These are phyloP conservation scores for Scopus umbretta DNA, from an alignment of 2,113 vertebrate species.

Conservation along the genomic window DNA sequence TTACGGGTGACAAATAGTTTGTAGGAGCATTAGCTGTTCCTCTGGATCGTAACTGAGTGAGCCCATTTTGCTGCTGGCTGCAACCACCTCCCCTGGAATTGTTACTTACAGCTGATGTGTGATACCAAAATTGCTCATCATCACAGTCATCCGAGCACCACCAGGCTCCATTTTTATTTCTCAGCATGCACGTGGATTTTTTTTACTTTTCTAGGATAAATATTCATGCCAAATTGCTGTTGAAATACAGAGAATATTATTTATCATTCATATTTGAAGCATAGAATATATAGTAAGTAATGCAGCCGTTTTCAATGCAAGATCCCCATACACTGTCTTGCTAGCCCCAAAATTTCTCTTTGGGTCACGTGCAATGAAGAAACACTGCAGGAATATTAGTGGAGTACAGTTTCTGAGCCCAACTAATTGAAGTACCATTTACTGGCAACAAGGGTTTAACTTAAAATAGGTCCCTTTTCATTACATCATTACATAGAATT, in stretches of 20 bases:
- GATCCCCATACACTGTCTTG: neutral
- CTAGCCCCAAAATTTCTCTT: neutral
- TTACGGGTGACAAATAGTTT: neutral
- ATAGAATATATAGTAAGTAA: neutral
- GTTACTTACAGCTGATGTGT: neutral
- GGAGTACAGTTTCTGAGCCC: neutral
- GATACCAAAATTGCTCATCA: neutral
- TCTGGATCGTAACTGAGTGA: neutral
- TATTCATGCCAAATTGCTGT: neutral
- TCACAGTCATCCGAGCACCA: neutral
- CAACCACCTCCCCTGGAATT: neutral
- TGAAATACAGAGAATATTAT: neutral
- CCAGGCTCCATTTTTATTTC: neutral
- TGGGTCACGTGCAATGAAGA: neutral
- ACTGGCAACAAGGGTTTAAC: neutral
- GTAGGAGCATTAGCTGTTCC: neutral
- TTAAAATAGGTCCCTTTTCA: neutral
- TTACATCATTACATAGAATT: neutral
- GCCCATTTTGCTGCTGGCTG: neutral
- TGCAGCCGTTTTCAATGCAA: neutral
- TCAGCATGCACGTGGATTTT: neutral
- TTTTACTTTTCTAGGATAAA: constrained; percentile 2
- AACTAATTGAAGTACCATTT: neutral
- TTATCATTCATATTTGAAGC: neutral
- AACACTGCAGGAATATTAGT: neutral